Percentiles rank a stretch among this genome's conserved stretches.
phyloP scores from a whole-genome alignment of 2,888 invertebrate species.

The Drosophila prolongata region DNA sequence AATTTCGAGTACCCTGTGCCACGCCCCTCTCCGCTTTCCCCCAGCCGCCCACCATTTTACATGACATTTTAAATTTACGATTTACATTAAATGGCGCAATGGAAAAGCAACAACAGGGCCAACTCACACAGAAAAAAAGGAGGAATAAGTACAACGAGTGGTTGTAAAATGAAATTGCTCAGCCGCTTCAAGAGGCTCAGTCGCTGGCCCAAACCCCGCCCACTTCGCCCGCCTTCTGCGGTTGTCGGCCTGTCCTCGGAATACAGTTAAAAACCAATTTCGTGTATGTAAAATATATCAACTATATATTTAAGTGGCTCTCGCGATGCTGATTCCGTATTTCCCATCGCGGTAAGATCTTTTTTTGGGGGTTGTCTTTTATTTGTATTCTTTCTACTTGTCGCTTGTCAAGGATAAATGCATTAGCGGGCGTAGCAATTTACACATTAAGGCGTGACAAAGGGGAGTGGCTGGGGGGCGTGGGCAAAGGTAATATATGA shows the following conservation, averaged over 20 bases:
- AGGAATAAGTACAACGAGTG: conserved; percentile 60
- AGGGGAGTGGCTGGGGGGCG: conserved; percentile 15
- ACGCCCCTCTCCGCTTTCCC: conserved; percentile 51
- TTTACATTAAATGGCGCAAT: conserved; percentile 77
- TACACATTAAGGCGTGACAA: conserved; percentile 56
- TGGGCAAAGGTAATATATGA: conserved; percentile 32
- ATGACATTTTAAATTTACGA: conserved; percentile 79
- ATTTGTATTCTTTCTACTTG: conserved; percentile 52
- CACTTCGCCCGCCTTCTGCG: conserved; percentile 23
- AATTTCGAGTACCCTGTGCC: conserved; percentile 43
- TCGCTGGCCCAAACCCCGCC: conserved; percentile 1
- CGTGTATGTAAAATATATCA: conserved; percentile 78
- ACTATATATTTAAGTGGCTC: conserved; percentile 76
- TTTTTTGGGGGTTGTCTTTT: conserved; percentile 27
- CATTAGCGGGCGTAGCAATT: conserved; percentile 60
- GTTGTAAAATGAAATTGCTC: conserved; percentile 76
- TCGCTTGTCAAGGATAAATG: conserved; percentile 72
- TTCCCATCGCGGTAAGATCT: conserved; percentile 15
- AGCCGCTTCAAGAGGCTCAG: conserved; percentile 55
- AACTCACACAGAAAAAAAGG: conserved; percentile 25
- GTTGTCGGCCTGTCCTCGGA: conserved; percentile 46
- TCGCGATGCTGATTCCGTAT: conserved; percentile 38
- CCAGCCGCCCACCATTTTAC: conserved; percentile 62
- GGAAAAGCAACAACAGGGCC: conserved; percentile 40
- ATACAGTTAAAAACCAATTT: conserved; percentile 79